Evolutionary conservation across 2,888 invertebrate species (phyloP).

Genomic region (Lasioglossum figueresi): DNA sequence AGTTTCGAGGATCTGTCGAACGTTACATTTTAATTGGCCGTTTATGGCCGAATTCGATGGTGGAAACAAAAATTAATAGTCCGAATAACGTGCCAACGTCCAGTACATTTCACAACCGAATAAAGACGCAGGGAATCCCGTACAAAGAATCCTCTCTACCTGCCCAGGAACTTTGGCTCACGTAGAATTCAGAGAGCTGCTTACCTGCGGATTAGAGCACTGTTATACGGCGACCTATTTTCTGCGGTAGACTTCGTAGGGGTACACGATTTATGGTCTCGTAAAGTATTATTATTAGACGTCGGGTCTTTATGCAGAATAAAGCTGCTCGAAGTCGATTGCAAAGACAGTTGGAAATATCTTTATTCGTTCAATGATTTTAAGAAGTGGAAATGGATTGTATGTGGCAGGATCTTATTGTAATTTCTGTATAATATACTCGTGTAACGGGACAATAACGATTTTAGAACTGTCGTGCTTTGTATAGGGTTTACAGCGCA

Average conservation of each 20-base stretch:
- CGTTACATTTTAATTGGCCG: conserved; percentile 63
- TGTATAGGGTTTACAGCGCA: background rate
- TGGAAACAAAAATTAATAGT: conserved; percentile 52
- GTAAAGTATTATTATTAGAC: background rate
- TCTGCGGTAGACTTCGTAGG: background rate
- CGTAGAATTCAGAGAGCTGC: conserved; percentile 31
- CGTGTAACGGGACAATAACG: too few relatives aligned
- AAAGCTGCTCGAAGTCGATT: background rate
- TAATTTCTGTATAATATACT: too few relatives aligned
- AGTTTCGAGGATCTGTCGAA: conserved; percentile 34
- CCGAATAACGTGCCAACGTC: conserved; percentile 31
- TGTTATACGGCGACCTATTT: conserved; percentile 27
- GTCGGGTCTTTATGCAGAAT: background rate
- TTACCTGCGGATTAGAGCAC: conserved; percentile 14
- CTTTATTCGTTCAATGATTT: background rate
- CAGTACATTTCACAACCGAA: conserved; percentile 42
- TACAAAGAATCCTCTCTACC: conserved; percentile 57
- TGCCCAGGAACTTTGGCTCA: conserved; percentile 43
- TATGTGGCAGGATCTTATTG: background rate
- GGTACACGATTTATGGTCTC: background rate
- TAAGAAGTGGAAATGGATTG: background rate
- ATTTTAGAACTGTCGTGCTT: too few relatives aligned
- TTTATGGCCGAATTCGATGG: conserved; percentile 5
- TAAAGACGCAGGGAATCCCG: conserved; percentile 51
- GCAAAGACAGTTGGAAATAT: background rate